phyloP scores from a whole-genome alignment of 2,888 invertebrate genomes.

The Bellardia bayeri region DNA sequence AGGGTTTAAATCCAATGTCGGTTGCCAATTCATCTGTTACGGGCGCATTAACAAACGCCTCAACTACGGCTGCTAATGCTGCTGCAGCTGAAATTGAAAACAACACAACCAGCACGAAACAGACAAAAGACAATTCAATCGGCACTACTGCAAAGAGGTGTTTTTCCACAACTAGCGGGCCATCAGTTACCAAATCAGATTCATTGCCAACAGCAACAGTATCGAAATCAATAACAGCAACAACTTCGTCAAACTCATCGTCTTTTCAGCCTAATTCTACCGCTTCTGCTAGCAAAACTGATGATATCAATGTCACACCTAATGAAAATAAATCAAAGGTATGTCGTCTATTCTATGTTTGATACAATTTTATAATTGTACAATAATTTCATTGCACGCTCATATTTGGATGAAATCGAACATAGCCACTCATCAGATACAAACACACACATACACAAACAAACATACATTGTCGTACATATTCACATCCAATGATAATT shows the following conservation, averaged over 20 bases:
- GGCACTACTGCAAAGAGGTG: conserved; percentile 37
- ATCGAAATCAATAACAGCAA: conserved; percentile 57
- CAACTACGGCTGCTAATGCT: conserved; percentile 67
- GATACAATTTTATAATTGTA: conserved; percentile 34
- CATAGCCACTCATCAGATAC: conserved; percentile 18
- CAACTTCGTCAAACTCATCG: conserved; percentile 38
- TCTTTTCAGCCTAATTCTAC: conserved; percentile 53
- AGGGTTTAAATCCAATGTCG: conserved; percentile 73
- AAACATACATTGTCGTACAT: not conserved
- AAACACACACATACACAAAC: conserved; percentile 6
- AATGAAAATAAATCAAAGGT: conserved; percentile 73
- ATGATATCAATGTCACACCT: conserved; percentile 58
- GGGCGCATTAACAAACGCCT: conserved; percentile 66
- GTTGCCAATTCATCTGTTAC: conserved; percentile 70
- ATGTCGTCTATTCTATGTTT: conserved; percentile 44
- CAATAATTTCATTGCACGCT: conserved; percentile 25
- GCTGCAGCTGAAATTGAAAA: conserved; percentile 63
- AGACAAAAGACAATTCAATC: conserved; percentile 42
- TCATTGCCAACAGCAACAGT: conserved; percentile 37
- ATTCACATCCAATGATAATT: not conserved
- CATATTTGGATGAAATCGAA: conserved; percentile 27
- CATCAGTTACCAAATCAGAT: conserved; percentile 61
- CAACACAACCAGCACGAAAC: conserved; percentile 42
- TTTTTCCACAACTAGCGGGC: conserved; percentile 32
- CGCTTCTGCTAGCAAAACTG: conserved; percentile 56